Percentiles rank a stretch among this genome's conserved stretches.
phyloP scores from a whole-genome alignment of 2,113 vertebrate species.

The Apodemus sylvaticus region DNA sequence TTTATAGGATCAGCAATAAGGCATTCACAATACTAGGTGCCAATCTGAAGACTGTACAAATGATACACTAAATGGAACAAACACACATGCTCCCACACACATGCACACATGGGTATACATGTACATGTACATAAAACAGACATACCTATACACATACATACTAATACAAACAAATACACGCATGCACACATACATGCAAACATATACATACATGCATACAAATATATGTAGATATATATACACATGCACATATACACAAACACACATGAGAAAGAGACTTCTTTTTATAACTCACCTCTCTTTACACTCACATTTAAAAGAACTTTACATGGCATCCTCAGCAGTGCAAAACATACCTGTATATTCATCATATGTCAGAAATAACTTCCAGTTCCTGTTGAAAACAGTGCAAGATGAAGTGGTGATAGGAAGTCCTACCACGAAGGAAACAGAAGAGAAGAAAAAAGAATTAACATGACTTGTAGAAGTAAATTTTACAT shows the following conservation, averaged over 20 bases:
- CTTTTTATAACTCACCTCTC: background rate
- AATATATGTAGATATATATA: background rate
- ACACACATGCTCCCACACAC: accelerated
- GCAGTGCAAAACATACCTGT: background rate
- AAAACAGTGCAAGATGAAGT: background rate
- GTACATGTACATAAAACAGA: background rate
- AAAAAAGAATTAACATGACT: background rate
- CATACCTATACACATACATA: too few relatives aligned
- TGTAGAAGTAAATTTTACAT: background rate
- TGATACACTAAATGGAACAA: background rate
- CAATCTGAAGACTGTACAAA: background rate
- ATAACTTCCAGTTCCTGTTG: background rate
- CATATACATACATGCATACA: background rate
- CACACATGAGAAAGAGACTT: background rate
- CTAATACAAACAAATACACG: background rate
- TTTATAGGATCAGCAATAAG: background rate
- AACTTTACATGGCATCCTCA: background rate
- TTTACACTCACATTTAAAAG: background rate
- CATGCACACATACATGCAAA: background rate
- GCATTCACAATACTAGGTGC: background rate
- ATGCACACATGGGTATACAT: background rate
- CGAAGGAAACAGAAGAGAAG: background rate
- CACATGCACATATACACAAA: background rate
- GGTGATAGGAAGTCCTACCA: background rate
- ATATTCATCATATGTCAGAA: background rate